phyloP scores from a whole-genome alignment of 1,140 invertebrate species.

The Copidosoma floridanum region DNA sequence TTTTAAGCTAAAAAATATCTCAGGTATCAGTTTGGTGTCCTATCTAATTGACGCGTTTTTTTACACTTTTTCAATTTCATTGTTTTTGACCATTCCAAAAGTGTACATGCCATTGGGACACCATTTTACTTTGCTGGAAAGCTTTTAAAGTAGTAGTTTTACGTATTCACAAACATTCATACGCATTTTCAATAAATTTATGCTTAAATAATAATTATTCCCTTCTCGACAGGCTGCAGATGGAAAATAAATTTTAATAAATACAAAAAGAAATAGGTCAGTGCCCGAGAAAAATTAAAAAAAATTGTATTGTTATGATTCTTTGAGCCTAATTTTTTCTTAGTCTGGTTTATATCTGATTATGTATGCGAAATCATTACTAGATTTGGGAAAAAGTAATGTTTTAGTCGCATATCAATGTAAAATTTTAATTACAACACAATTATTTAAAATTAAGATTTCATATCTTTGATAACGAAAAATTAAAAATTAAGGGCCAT shows the following conservation, averaged over 20 bases:
- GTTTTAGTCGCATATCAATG: too few species aligned
- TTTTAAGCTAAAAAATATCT: conserved; percentile 20
- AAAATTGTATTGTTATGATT: too few species aligned
- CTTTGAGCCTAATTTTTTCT: too few species aligned
- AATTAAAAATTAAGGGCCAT: not conserved
- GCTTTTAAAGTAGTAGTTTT: conserved; percentile 19
- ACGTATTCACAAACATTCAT: conserved; percentile 12
- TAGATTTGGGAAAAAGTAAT: too few species aligned
- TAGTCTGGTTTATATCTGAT: not conserved
- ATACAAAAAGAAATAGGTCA: conserved; percentile 43
- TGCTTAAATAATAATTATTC: too few species aligned
- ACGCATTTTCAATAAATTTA: conserved; percentile 9
- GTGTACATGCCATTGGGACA: conserved; percentile 21
- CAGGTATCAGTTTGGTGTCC: conserved; percentile 23
- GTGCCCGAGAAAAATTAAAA: conserved; percentile 26
- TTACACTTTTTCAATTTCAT: not conserved
- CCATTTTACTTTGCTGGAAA: conserved; percentile 13
- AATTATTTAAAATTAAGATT: too few species aligned
- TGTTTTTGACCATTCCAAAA: not conserved
- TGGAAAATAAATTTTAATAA: conserved; percentile 32
- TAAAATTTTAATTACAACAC: too few species aligned
- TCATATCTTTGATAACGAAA: not conserved
- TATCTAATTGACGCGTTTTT: too few species aligned
- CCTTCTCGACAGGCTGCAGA: conserved; percentile 46
- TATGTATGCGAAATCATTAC: too few species aligned